Evolutionary conservation across 2,797 vertebrate species (phyloP).

Genomic region (Clarias laeviceps): DNA sequence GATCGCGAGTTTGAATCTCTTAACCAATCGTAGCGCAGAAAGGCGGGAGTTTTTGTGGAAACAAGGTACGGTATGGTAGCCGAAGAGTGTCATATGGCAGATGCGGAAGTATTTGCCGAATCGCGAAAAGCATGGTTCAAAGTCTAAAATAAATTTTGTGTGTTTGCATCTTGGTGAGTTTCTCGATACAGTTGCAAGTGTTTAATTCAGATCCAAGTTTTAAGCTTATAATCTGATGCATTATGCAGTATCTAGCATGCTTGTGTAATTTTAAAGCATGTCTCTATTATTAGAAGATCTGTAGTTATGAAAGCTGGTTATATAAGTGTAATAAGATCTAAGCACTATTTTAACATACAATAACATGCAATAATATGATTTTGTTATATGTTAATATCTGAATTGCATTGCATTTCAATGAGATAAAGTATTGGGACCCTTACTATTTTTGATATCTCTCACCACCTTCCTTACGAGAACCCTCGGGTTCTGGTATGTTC

Average conservation of each 20-base stretch:
- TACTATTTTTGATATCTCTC: not conserved
- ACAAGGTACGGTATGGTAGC: constrained; percentile 9
- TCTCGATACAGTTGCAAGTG: not conserved
- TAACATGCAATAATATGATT: not conserved
- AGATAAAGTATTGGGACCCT: not conserved
- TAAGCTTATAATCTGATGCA: not conserved
- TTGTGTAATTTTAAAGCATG: not conserved
- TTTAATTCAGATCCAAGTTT: not conserved
- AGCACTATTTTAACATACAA: not conserved
- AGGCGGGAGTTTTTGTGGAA: not conserved
- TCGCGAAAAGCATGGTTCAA: not conserved
- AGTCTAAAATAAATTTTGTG: not conserved
- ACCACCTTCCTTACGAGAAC: not conserved
- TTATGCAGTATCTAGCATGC: not conserved
- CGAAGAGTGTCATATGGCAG: not conserved
- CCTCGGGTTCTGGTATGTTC: not conserved
- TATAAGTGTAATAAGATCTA: not conserved
- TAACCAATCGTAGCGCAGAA: constrained; percentile 1
- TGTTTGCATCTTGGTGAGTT: constrained; percentile 12
- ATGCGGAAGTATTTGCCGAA: constrained; percentile 11
- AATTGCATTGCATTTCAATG: not conserved
- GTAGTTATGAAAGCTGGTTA: not conserved
- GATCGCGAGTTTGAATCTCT: constrained; percentile 1
- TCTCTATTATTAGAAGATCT: not conserved
- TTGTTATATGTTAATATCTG: not conserved